Conservation (phyloP, 35 echinoderm and acorn worm species). For the Antedon bifida region DNA sequence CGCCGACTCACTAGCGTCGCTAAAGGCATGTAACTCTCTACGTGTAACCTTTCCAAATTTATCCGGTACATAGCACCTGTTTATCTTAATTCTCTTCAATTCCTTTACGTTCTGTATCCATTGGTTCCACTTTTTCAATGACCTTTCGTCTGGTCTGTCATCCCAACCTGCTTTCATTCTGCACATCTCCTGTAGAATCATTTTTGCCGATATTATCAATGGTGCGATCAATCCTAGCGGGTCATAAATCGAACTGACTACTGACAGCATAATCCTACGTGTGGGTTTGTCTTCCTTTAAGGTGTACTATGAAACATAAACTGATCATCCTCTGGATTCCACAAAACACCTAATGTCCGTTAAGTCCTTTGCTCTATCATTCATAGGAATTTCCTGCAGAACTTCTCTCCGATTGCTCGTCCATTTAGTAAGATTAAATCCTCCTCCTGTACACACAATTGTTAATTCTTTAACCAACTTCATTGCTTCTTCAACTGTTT, state of each 20-base stretch:
- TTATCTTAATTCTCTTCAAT: conserved; percentile 8
- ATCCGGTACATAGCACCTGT: conserved; percentile 14
- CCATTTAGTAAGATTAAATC: conserved; percentile 50
- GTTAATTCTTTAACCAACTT: conserved; percentile 16
- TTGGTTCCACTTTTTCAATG: conserved; percentile 19
- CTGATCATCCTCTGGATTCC: conserved; percentile 34
- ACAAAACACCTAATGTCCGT: conserved; percentile 37
- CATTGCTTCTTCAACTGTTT: conserved; percentile 1
- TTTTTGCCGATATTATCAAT: conserved; percentile 13
- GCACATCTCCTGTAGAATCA: conserved; percentile 26
- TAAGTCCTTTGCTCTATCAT: conserved; percentile 29
- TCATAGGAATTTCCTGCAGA: conserved; percentile 18
- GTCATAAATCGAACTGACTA: conserved; percentile 37
- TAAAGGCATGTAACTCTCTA: conserved; percentile 27
- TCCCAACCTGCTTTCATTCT: conserved; percentile 16
- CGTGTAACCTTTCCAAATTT: conserved; percentile 8
- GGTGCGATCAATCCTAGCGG: conserved; percentile 36
- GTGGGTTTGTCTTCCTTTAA: conserved; percentile 26
- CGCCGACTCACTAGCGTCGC: conserved; percentile 33
- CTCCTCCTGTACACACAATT: conserved; percentile 14
- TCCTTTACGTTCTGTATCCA: conserved; percentile 26
- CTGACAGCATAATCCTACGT: conserved; percentile 21
- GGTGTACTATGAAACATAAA: conserved; percentile 24
- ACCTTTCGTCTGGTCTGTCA: conserved; percentile 13
- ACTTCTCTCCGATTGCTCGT: conserved; percentile 18